A percentile compares a stretch with the other conserved stretches of the same genome.
Evolutionary conservation across 2,797 vertebrate species (phyloP).

Genomic region (Parauchenoglanis ngamensis): DNA sequence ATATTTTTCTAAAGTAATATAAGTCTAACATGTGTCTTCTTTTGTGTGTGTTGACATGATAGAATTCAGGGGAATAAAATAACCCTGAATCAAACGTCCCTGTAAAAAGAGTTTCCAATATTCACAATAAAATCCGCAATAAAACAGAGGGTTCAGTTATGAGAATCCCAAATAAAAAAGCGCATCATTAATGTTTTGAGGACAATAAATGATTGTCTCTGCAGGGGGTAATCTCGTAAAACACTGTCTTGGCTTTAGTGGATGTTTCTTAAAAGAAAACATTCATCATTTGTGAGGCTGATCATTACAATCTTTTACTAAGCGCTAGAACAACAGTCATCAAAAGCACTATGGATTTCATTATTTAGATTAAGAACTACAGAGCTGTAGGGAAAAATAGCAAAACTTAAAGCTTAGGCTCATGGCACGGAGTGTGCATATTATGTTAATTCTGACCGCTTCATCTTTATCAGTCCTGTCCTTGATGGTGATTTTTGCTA

Average conservation of each 20-base stretch:
- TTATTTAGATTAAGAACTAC: background rate
- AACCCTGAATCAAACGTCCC: constrained; percentile 6
- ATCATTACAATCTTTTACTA: background rate
- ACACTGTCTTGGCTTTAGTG: background rate
- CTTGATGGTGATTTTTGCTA: constrained; percentile 56
- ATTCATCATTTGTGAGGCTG: background rate
- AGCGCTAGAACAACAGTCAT: background rate
- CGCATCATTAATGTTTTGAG: background rate
- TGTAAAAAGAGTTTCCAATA: background rate
- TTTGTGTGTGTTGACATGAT: background rate
- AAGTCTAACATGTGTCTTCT: background rate
- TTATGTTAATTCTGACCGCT: constrained; percentile 58
- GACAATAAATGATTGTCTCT: background rate
- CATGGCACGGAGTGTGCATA: background rate
- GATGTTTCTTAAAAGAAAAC: background rate
- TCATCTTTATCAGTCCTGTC: constrained; percentile 49
- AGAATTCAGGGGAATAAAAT: background rate
- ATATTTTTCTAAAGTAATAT: background rate
- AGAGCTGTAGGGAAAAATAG: background rate
- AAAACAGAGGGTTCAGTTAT: background rate
- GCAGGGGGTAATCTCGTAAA: background rate
- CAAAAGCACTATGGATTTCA: background rate
- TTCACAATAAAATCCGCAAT: background rate
- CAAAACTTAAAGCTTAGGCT: background rate
- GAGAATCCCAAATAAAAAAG: background rate